These are phyloP conservation scores for Bothrops jararaca DNA, from an alignment of 2,113 vertebrate genomes.

Conservation along the genomic window DNA sequence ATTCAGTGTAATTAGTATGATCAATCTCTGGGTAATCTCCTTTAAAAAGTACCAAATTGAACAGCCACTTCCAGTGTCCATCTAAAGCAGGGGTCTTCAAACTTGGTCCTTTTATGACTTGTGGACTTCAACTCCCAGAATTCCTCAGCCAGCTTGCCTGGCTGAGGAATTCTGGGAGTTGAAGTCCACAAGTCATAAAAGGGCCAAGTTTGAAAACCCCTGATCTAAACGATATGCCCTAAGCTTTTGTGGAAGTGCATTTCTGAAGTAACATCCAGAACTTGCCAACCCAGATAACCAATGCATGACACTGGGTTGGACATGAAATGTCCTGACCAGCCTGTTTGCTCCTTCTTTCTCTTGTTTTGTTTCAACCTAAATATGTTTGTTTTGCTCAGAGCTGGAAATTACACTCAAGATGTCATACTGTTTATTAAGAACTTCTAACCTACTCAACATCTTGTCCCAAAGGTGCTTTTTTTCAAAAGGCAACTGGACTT, in stretches of 20 bases:
- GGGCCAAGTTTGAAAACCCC: too few species aligned
- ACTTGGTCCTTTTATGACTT: too few species aligned
- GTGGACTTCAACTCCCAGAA: too few species aligned
- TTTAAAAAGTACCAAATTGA: too few species aligned
- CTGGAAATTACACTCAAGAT: slow-evolving; percentile 8
- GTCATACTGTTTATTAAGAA: slow-evolving; percentile 28
- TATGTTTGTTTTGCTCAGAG: neutral
- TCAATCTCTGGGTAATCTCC: too few species aligned
- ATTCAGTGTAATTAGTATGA: too few species aligned
- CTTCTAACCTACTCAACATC: slow-evolving; percentile 35
- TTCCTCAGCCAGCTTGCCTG: too few species aligned
- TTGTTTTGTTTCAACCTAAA: neutral
- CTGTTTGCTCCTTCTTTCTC: neutral
- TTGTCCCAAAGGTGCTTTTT: neutral
- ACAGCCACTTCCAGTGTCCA: too few species aligned
- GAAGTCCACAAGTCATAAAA: too few species aligned
- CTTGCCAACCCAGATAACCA: neutral
- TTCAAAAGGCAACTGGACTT: neutral
- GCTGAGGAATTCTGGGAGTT: too few species aligned
- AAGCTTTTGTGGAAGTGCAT: neutral
- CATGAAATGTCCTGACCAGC: neutral
- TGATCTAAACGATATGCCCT: too few species aligned
- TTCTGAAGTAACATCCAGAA: neutral
- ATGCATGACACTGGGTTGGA: neutral
- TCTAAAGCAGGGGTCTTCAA: too few species aligned